Base-by-base conservation (phyloP, 1,140 invertebrate species). In the Leptonema lineaticorne region DNA sequence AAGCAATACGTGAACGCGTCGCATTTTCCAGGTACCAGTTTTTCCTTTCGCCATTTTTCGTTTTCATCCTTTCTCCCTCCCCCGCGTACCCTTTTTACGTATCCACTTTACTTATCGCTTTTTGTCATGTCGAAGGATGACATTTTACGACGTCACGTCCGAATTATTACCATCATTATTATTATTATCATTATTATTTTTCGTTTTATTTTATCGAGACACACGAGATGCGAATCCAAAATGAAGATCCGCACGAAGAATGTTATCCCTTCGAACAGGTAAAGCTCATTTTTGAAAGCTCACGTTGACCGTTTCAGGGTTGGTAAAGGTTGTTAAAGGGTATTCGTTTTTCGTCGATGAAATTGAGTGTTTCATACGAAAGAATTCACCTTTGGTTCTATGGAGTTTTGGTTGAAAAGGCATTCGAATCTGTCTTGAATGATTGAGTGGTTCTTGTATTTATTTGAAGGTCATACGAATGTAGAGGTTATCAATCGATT, bases 91-190 rank as follows among this genome's bases (percentile, higher is more conserved):
- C n/a, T n/a, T n/a, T n/a, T n/a, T n/a, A n/a, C n/a, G n/a, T n/a
- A n/a, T n/a, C n/a, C n/a, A n/a, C n/a, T n/a, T n/a, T n/a, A n/a
- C n/a, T n/a, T n/a, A n/a, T n/a, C n/a, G n/a, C n/a, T n/a, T n/a
- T n/a, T n/a, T n/a, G n/a, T n/a, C n/a, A n/a, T n/a, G n/a, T n/a
- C n/a, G n/a, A n/a, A n/a, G n/a, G n/a, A n/a, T n/a, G n/a, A 24
- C 22, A 53, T 53, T 16, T 53, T 53, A 53, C 20, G 27, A 53
- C 50, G 50, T 53, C 50, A 53, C 50, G 50, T 53, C 18, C 50
- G 24, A 53, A 26, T 53, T 53, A 53, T 53, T 53, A 53, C 50
- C 22, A 53, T 53, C 27, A 24, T 53, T 24, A 24, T 22, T 20
- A 24, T 20, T 7, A 24, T 53, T 53, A 11, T 24, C 18, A 20